Evolutionary conservation across 2,888 invertebrate genomes (phyloP), one percentile per base, ranked within the genome.

Genomic region (Stenichneumon culpator): DNA sequence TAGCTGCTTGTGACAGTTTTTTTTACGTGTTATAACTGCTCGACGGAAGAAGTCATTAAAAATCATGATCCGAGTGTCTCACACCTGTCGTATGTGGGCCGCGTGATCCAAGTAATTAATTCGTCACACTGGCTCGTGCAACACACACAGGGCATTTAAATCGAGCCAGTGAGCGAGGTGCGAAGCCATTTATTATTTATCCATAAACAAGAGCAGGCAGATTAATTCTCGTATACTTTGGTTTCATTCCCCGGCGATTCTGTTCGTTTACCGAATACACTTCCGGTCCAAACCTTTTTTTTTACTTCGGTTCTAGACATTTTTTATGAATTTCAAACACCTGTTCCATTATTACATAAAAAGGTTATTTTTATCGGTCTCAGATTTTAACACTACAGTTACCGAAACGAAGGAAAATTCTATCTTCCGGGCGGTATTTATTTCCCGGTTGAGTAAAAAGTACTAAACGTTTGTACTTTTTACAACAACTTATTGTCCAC

Each of bases 21-120:
- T 72, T 68, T 25, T 67, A 78, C 47, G 63, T 44, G 14, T 68
- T 69, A 32, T 36, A 69, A 63, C 14, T 74, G 16, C 22, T 50
- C 44, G 63, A 44, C 39, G 57, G 44, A 36, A 60, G 11, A 44
- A 79, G 60, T 73, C 69, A 78, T 86, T 79, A 74, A 69, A 69
- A 83, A 79, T 86, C 77, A 80, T 77, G 78, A 84, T 63, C 44
- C 73, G 50, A 16, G 36, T 72, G 77, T 70, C 65, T 75, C 68
- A 81, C 89, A 88, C 88, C 83, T 88, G 89, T 73, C 86, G 47
- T 86, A 80, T 79, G 79, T 83, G 83, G 80, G 63, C 54, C 65
- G 75, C 83, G 70, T 80, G 72, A 84, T 80, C 44, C 83, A 80
- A 47, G 54, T 86, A 72, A 83, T 82, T 83, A 75, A 84, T 82